Conservation (phyloP, 30 jellyfish, hydroid and myxozoan species). For the Cassiopea xamachana region DNA sequence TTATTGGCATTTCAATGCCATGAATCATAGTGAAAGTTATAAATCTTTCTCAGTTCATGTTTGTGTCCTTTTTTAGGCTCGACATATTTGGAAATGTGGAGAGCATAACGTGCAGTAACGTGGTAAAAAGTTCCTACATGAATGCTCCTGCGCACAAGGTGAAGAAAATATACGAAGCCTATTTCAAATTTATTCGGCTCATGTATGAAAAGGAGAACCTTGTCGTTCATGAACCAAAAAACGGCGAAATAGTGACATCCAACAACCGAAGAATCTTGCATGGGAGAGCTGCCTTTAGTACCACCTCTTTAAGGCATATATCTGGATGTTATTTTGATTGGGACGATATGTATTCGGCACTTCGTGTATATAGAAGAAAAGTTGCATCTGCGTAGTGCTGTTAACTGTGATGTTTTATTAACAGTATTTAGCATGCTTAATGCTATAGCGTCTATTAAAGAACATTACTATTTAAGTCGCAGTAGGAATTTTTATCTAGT, state of each 20-base stretch:
- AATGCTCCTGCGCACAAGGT: slow-evolving; percentile 84
- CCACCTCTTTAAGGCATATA: slow-evolving; percentile 57
- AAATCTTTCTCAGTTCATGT: too few species aligned
- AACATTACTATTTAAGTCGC: too few species aligned
- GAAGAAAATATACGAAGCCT: slow-evolving; percentile 71
- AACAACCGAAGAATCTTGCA: slow-evolving; percentile 80
- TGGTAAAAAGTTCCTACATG: slow-evolving; percentile 74
- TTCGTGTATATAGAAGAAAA: slow-evolving; percentile 53
- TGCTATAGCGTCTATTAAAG: too few species aligned
- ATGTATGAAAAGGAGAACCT: slow-evolving; percentile 39
- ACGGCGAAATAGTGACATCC: slow-evolving; percentile 74
- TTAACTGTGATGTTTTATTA: too few species aligned
- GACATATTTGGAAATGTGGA: slow-evolving; percentile 73
- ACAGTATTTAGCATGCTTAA: too few species aligned
- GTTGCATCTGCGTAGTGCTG: background rate
- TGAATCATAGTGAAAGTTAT: too few species aligned
- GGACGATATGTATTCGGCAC: slow-evolving; percentile 75
- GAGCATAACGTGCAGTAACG: slow-evolving; percentile 60
- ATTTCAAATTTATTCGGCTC: slow-evolving; percentile 21
- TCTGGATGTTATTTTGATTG: slow-evolving; percentile 83
- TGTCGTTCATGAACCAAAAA: slow-evolving; percentile 45
- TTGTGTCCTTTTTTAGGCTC: slow-evolving; percentile 9
- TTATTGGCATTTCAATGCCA: background rate
- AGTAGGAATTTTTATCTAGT: too few species aligned
- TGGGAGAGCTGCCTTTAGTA: slow-evolving; percentile 77